Percentiles rank a stretch among this genome's conserved stretches.
These are phyloP conservation scores for Pollenia labialis DNA, from an alignment of 2,888 invertebrate species.

Conservation along the genomic window DNA sequence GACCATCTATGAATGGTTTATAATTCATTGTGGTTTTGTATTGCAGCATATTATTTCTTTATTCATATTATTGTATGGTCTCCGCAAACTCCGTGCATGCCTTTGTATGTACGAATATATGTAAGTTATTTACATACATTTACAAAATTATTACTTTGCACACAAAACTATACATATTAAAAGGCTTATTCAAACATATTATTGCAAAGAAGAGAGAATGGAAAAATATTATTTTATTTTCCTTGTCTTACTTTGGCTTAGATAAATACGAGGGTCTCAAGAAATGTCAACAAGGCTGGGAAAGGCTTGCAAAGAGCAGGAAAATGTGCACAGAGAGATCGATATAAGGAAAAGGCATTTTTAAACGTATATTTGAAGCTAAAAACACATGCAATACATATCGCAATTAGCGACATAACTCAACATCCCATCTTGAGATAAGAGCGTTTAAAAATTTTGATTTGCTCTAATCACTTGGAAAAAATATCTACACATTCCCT, in stretches of 20 bases:
- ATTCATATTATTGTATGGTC: conserved; percentile 1
- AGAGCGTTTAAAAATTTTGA: too few relatives aligned
- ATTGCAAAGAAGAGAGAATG: not conserved
- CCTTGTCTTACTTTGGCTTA: not conserved
- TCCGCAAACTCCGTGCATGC: not conserved
- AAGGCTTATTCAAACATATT: not conserved
- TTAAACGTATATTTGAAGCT: too few relatives aligned
- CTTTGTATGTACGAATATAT: not conserved
- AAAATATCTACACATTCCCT: too few relatives aligned
- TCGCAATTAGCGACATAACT: too few relatives aligned
- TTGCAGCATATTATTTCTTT: conserved; percentile 44
- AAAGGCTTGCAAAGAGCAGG: too few relatives aligned
- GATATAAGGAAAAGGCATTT: too few relatives aligned
- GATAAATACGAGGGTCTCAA: not conserved
- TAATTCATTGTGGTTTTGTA: conserved; percentile 59
- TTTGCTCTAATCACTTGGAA: too few relatives aligned
- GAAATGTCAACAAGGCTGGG: too few relatives aligned
- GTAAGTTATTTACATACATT: not conserved
- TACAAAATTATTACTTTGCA: conserved; percentile 5
- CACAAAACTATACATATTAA: not conserved
- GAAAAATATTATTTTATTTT: not conserved
- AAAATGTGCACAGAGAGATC: too few relatives aligned
- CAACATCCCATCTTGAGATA: too few relatives aligned
- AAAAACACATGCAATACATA: too few relatives aligned
- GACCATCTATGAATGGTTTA: conserved; percentile 49